These are phyloP conservation scores for Andrena fulva DNA, from an alignment of 2,888 invertebrate genomes.

Conservation along the genomic window DNA sequence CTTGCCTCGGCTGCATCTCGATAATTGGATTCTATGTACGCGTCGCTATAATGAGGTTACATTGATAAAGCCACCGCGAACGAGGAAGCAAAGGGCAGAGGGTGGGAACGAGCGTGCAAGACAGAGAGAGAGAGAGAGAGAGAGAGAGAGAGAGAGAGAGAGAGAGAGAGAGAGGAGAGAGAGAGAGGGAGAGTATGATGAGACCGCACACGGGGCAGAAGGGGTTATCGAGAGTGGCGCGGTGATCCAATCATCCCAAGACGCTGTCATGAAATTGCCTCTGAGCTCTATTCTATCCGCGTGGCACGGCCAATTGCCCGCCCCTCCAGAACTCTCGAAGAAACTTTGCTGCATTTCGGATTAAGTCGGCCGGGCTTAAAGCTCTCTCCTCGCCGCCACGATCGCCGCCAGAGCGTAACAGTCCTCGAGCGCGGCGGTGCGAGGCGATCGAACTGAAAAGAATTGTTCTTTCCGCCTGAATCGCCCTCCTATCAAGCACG, in stretches of 20 bases:
- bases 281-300: slow-evolving; percentile 80
- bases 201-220: slow-evolving; percentile 58
- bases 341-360: slow-evolving; percentile 81
- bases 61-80: slow-evolving; percentile 73
- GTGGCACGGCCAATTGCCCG: slow-evolving; percentile 81
- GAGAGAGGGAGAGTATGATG: slow-evolving; percentile 11
- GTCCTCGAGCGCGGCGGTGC: slow-evolving; percentile 43
- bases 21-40: slow-evolving; percentile 78
- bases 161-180: slow-evolving; percentile 14
- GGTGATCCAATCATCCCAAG: slow-evolving; percentile 83
- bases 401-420: slow-evolving; percentile 68
- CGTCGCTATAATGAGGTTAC: slow-evolving; percentile 77
- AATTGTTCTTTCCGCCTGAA: slow-evolving; percentile 64
- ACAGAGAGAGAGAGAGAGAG: slow-evolving; percentile 12
- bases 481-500: slow-evolving; percentile 55
- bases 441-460: slow-evolving; percentile 67
- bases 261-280: slow-evolving; percentile 83
- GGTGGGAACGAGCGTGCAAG: slow-evolving; percentile 19
- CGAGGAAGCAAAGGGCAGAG: slow-evolving; percentile 44
- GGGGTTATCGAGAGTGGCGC: slow-evolving; percentile 79
- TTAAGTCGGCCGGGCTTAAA: slow-evolving; percentile 74
- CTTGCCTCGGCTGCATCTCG: slow-evolving; percentile 67
- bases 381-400: slow-evolving; percentile 43
- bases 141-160: background rate
- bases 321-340: slow-evolving; percentile 72